Evolutionary conservation across 2,113 vertebrate genomes (phyloP).

Genomic region (Stegostoma tigrinum): DNA sequence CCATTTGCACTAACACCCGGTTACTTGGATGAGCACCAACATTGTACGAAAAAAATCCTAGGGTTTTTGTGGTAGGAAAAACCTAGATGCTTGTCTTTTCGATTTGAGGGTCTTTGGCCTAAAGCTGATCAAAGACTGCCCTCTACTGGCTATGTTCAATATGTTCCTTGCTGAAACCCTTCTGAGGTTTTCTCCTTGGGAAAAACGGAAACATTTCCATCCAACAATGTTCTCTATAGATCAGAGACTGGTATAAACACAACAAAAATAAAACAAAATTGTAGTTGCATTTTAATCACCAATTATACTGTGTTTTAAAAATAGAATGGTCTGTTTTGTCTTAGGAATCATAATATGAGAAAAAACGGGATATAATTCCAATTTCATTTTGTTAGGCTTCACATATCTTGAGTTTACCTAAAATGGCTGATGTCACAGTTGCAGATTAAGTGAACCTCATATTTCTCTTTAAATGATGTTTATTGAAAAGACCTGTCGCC

Average conservation of each 20-base stretch:
- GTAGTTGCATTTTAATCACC: neutral
- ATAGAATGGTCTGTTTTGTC: neutral
- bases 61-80: neutral
- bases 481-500: neutral
- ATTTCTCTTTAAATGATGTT: neutral
- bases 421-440: no score
- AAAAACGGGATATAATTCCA: neutral
- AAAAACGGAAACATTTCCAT: neutral
- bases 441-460: neutral
- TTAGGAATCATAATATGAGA: neutral
- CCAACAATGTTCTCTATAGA: neutral
- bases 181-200: neutral
- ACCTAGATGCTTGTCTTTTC: neutral
- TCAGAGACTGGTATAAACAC: neutral
- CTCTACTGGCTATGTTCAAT: neutral
- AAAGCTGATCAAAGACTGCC: conserved; percentile 20
- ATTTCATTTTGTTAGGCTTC: neutral
- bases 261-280: neutral
- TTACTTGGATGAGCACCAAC: neutral
- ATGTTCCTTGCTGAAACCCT: neutral
- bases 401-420: neutral
- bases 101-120: neutral
- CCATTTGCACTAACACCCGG: neutral
- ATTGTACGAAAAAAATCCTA: neutral
- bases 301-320: neutral